phyloP scores from a whole-genome alignment of 2,113 vertebrate species.

The Rhineura floridana region DNA sequence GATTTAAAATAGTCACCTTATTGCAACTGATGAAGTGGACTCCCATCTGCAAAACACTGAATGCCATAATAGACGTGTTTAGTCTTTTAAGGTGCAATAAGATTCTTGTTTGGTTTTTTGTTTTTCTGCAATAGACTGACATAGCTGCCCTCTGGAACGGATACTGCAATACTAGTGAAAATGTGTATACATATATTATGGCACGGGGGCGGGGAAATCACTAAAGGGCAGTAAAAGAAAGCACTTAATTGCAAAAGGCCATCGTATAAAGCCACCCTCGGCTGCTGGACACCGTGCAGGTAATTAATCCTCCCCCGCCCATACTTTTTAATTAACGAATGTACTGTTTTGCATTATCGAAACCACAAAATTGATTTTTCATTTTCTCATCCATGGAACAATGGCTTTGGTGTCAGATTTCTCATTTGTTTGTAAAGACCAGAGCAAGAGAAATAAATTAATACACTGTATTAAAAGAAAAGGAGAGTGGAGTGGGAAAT shows the following conservation, averaged over 20 bases:
- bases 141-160: neutral
- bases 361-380: neutral
- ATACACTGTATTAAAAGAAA: neutral
- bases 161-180: neutral
- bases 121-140: slow-evolving; percentile 18
- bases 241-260: neutral
- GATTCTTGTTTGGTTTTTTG: neutral
- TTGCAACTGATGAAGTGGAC: neutral
- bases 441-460: neutral
- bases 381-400: neutral
- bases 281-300: neutral
- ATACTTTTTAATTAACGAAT: neutral
- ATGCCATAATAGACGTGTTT: neutral
- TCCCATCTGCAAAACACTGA: neutral
- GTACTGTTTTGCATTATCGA: neutral
- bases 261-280: neutral
- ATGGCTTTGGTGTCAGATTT: neutral
- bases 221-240: neutral
- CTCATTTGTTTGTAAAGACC: neutral
- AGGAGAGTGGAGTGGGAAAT: neutral
- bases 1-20: slow-evolving; percentile 8
- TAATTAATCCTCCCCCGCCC: slow-evolving; percentile 6
- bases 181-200: neutral
- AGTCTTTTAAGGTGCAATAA: neutral
- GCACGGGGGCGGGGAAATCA: slow-evolving; percentile 11